phyloP scores from a whole-genome alignment of 1,140 invertebrate genomes.

The Drosophila setifemur region DNA sequence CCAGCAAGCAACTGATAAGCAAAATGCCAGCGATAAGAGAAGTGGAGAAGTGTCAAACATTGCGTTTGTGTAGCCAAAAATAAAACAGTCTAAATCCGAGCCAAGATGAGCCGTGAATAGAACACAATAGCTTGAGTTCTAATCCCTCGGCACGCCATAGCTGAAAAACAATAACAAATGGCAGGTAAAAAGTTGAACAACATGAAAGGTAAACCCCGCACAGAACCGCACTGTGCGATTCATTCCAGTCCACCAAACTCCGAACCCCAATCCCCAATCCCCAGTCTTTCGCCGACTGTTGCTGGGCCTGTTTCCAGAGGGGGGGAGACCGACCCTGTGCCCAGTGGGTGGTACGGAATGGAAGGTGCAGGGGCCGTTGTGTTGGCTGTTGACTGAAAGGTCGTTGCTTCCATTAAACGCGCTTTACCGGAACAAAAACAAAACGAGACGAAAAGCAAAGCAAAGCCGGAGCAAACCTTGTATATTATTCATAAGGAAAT shows the following conservation, averaged over 20 bases:
- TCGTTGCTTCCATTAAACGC: constrained; percentile 78
- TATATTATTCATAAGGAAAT: constrained; percentile 39
- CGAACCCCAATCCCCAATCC: too few species aligned
- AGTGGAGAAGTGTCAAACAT: background rate
- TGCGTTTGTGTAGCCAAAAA: background rate
- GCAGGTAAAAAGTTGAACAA: constrained; percentile 53
- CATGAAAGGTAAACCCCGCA: constrained; percentile 32
- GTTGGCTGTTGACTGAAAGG: constrained; percentile 69
- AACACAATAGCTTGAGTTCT: background rate
- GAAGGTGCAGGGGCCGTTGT: constrained; percentile 22
- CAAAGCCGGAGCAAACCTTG: constrained; percentile 15
- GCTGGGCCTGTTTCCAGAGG: constrained; percentile 34
- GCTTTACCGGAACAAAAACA: constrained; percentile 70
- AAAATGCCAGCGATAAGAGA: background rate
- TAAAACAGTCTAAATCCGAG: background rate
- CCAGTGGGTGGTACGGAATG: background rate
- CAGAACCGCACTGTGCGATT: constrained; percentile 11
- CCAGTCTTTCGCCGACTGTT: too few species aligned
- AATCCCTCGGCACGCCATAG: constrained; percentile 24
- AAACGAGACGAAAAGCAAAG: constrained; percentile 48
- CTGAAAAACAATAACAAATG: constrained; percentile 29
- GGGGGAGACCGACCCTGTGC: background rate
- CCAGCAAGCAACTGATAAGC: constrained; percentile 8
- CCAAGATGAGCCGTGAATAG: constrained; percentile 1
- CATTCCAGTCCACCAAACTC: background rate